Conservation (phyloP, 2,797 vertebrate genomes). For the Acridotheres tristis region DNA sequence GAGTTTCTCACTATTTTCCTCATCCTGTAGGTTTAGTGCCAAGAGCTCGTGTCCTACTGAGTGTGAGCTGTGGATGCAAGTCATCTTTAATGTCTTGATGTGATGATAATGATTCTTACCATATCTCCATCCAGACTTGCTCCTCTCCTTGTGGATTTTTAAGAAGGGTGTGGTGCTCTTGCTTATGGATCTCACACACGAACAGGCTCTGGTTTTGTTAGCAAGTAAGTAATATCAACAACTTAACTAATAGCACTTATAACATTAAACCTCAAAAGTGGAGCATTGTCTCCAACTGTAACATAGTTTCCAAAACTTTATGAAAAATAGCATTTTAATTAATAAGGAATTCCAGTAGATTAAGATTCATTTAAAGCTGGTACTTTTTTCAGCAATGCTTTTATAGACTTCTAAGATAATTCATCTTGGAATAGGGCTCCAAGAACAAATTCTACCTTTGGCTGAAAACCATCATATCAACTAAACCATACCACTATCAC, state of each 20-base stretch:
- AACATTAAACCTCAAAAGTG: neutral
- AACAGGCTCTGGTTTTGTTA: neutral
- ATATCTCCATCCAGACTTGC: neutral
- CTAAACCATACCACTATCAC: neutral
- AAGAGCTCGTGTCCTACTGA: neutral
- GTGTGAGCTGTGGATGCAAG: neutral
- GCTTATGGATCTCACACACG: rapidly evolving
- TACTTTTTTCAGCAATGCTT: neutral
- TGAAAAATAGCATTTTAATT: neutral
- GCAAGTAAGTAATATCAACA: neutral
- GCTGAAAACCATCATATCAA: neutral
- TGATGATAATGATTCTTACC: neutral
- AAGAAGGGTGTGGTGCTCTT: neutral
- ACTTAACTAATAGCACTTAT: neutral
- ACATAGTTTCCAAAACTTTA: neutral
- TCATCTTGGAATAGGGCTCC: neutral
- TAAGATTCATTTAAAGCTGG: neutral
- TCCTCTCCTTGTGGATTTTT: neutral
- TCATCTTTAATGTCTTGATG: neutral
- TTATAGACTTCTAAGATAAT: neutral
- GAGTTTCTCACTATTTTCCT: neutral
- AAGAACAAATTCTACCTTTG: neutral
- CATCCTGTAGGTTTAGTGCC: neutral
- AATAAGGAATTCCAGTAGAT: neutral
- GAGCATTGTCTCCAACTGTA: neutral